Percentiles rank a stretch among this genome's conserved stretches.
These are phyloP conservation scores for Urocitellus parryii DNA, from an alignment of 2,113 vertebrate species.

Conservation along the genomic window DNA sequence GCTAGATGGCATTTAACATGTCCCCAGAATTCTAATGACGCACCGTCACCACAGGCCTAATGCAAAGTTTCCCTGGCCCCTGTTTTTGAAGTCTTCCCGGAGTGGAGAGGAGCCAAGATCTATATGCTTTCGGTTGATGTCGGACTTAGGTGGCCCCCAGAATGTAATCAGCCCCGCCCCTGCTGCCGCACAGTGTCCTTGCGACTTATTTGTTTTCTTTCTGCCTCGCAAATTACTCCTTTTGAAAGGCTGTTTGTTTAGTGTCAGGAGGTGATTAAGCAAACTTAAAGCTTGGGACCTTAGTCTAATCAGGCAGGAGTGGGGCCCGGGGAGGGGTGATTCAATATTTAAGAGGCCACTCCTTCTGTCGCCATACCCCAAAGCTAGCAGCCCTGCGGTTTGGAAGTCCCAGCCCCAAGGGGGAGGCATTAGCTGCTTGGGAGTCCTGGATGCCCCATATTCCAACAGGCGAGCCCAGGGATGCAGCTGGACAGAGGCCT, in stretches of 20 bases:
- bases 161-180: conserved; percentile 85
- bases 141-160: conserved; percentile 82
- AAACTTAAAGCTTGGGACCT: conserved; percentile 85
- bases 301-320: conserved; percentile 85
- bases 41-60: conserved; percentile 81
- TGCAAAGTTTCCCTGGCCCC: conserved; percentile 86
- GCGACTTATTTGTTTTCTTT: conserved; percentile 87
- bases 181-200: conserved; percentile 83
- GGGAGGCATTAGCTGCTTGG: background rate
- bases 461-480: background rate
- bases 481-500: background rate
- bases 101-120: conserved; percentile 87
- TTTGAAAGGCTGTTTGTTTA: conserved; percentile 88
- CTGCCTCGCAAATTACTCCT: conserved; percentile 88
- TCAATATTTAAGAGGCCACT: conserved; percentile 86
- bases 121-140: conserved; percentile 83
- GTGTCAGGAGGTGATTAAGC: conserved; percentile 89
- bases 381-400: background rate
- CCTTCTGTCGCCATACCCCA: conserved; percentile 51
- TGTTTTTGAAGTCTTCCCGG: conserved; percentile 86
- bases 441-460: background rate
- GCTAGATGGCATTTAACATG: conserved; percentile 90
- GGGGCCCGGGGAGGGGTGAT: conserved; percentile 76
- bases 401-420: background rate
- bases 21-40: conserved; percentile 88